Evolutionary conservation across 2,888 invertebrate genomes (phyloP), one percentile per base, ranked within the genome.

Genomic region (Macrostomum cliftonense): DNA sequence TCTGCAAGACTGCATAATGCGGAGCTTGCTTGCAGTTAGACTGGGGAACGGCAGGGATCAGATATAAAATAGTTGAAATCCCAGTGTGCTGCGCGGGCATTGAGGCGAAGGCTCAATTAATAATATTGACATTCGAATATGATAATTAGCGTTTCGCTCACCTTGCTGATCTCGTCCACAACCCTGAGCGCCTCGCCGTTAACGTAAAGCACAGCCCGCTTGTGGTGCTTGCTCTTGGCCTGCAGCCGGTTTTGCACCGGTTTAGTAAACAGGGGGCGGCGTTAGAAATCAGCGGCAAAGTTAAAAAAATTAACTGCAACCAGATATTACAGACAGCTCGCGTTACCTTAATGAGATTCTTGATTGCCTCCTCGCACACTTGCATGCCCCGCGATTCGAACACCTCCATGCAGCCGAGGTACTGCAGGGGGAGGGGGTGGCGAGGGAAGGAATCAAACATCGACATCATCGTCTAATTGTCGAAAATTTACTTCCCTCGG

Each of bases 341-440:
- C n/a, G n/a, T 78, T 71, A 89, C 89, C 76, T 57, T 55, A 59
- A 67, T 79, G 55, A 97, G 78, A 57, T 88, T 85, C 77, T 93
- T 95, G 54, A 97, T 77, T 46, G 97, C 97, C 72, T 93, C 93
- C 72, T 97, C 97, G 75, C 97, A 97, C 53, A 95, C 88, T 74
- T 91, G 88, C 91, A 97, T 97, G 45, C 97, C 97, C 64, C 97
- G 78, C 11, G 93, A 93, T 74, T 97, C 97, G 74, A 88, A 95
- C 39, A 99, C 97, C 74, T 97, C 97, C 44, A 95, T 89, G 71
- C 93, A 91, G 56, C 97, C 97, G 65, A 99, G 77, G 74, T 99
- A 97, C 78, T 80, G 72, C 40, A 74, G 68, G 62, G 54, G 38
- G 51, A 14, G 55, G 51, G 54, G 56, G 55, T 53, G 4, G 28